phyloP scores from a whole-genome alignment of 2,888 invertebrate genomes.

The Conus canariensis region DNA sequence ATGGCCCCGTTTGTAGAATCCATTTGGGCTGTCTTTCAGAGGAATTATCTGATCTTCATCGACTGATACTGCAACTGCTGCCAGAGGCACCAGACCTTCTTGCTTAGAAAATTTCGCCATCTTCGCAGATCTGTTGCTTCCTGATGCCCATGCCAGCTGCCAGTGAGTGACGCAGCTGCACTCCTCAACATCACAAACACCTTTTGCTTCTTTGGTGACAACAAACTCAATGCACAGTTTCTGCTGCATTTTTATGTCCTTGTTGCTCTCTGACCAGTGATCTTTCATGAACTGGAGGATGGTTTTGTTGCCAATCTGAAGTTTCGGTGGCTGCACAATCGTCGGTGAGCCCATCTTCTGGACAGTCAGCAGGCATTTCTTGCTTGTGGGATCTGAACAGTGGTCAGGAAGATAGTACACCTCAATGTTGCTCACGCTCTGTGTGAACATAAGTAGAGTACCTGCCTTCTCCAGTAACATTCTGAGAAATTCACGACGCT shows the following conservation, averaged over 20 bases:
- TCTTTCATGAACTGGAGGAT: conserved; percentile 24
- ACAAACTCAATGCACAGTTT: not conserved
- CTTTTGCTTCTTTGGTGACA: not conserved
- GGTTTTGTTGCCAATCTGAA: not conserved
- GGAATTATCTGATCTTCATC: not conserved
- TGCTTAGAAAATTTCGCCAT: not conserved
- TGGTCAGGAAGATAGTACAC: conserved; percentile 61
- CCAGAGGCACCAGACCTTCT: conserved; percentile 29
- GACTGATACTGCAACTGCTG: conserved; percentile 51
- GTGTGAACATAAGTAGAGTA: conserved; percentile 73
- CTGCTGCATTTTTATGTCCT: conserved; percentile 21
- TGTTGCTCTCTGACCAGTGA: not conserved
- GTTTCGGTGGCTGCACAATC: not conserved
- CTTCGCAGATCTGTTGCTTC: not conserved
- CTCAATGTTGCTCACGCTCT: conserved; percentile 67
- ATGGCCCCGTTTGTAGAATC: conserved; percentile 59
- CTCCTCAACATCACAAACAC: not conserved
- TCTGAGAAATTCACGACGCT: conserved; percentile 64
- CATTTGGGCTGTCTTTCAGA: conserved; percentile 41
- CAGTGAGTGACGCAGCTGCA: not conserved
- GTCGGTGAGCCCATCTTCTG: not conserved
- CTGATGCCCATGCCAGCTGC: conserved; percentile 37
- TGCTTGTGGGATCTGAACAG: not conserved
- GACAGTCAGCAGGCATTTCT: not conserved
- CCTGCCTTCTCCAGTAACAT: conserved; percentile 66